Conservation (phyloP, 2,797 vertebrate genomes). For the Sternotherus odoratus region DNA sequence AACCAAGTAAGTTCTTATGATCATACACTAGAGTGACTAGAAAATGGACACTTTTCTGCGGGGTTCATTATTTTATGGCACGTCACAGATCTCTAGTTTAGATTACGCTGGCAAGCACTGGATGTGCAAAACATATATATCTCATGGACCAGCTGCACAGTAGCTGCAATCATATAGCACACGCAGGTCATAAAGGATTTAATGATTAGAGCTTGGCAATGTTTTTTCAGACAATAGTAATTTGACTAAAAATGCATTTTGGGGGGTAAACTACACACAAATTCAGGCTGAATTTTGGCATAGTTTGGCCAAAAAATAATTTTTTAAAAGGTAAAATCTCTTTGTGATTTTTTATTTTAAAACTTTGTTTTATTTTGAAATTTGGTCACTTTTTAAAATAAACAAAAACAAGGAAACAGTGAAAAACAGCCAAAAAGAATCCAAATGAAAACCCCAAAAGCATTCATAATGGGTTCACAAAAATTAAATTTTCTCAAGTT, state of each 20-base stretch:
- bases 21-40: neutral
- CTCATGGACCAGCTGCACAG: accelerated
- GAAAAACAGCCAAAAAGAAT: neutral
- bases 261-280: neutral
- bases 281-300: neutral
- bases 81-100: neutral
- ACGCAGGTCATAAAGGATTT: accelerated
- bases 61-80: neutral
- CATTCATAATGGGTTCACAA: neutral
- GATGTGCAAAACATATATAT: neutral
- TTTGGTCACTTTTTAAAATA: neutral
- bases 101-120: neutral
- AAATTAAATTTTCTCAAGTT: neutral
- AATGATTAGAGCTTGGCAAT: neutral
- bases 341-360: neutral
- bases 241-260: neutral
- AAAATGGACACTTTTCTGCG: neutral
- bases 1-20: constrained; percentile 79
- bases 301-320: neutral
- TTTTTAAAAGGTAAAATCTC: neutral
- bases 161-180: neutral
- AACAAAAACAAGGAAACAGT: neutral
- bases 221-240: neutral
- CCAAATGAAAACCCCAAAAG: neutral
- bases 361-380: neutral